phyloP scores from a whole-genome alignment of 2,113 vertebrate species.

The Trematomus loennbergii region DNA sequence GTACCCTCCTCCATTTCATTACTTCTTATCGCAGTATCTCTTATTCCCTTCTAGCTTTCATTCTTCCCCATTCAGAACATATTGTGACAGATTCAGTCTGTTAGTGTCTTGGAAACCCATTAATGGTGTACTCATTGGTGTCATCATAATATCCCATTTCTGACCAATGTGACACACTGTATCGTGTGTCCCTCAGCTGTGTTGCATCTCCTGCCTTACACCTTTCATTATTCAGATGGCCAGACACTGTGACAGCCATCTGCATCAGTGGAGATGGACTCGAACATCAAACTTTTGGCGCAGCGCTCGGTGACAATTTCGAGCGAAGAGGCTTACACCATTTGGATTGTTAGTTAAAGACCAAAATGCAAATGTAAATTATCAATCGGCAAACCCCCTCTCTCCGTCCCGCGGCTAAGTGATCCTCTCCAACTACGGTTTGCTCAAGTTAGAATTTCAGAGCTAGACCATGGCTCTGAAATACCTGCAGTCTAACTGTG shows the following conservation, averaged over 20 bases:
- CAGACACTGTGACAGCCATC: conserved; percentile 30
- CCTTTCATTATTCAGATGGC: conserved; percentile 44
- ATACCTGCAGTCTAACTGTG: too few species aligned
- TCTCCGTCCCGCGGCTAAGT: too few species aligned
- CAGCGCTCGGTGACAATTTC: too few species aligned
- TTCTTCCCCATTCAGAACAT: not conserved
- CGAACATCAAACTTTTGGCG: too few species aligned
- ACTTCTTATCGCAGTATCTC: not conserved
- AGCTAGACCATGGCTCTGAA: too few species aligned
- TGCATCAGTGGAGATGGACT: conserved; percentile 17
- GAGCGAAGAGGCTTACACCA: too few species aligned
- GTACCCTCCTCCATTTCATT: not conserved
- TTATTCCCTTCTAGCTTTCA: not conserved
- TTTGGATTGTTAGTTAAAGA: too few species aligned
- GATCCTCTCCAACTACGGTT: too few species aligned
- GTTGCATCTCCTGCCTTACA: conserved; percentile 27
- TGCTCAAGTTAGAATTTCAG: too few species aligned
- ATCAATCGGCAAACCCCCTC: too few species aligned
- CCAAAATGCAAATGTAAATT: too few species aligned
- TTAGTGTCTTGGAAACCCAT: conserved; percentile 26
- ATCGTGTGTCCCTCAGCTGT: conserved; percentile 23
- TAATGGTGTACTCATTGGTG: conserved; percentile 33
- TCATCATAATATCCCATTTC: conserved; percentile 51
- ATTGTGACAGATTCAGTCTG: conserved; percentile 34
- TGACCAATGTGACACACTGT: conserved; percentile 43